Base-by-base conservation (phyloP, 2,888 invertebrate genomes). In the Oscheius myriophilus region DNA sequence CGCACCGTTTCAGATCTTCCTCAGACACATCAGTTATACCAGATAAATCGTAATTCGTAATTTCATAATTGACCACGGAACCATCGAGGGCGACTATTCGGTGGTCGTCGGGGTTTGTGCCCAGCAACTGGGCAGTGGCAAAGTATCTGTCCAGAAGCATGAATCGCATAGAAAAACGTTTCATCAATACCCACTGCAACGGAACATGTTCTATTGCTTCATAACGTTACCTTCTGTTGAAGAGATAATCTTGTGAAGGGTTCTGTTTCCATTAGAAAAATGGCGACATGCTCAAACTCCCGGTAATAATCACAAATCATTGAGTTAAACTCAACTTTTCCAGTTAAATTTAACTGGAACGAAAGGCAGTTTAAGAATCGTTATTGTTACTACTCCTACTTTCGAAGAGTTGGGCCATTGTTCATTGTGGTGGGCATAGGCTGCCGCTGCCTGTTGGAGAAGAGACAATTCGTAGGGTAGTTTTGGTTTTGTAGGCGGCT, bases 341-440 rank as follows among this genome's bases (percentile, higher is more conserved):
- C 45, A 14, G n/a, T n/a, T 9, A 46, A 25, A 16, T 16, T 46
- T 1, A 59, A n/a, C 59, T 59, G 25, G 42, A 57, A 3, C 41
- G n/a, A 21, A 55, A 3, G n/a, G n/a, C n/a, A n/a, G n/a, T n/a
- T n/a, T n/a, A n/a, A n/a, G n/a, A n/a, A n/a, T n/a, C n/a, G n/a
- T n/a, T n/a, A n/a, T n/a, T n/a, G n/a, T n/a, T n/a, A 33, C 39
- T n/a, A 59, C 59, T 16, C 46, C 33, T 25, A 46, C 46, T 21
- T 59, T 59, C 2, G 16, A 23, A 23, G 21, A n/a, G n/a, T n/a
- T 21, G 6, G 59, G 59, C 59, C 59, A 59, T 46, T 46, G 23
- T n/a, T 43, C 26, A 16, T 59, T 46, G 18, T 59, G 59, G 21
- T 16, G 21, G 23, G n/a, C 23, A 18, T 46, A 59, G 23, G 43